A percentile compares a stretch with the other conserved stretches of the same genome.
Conservation (phyloP, 2,888 invertebrate genomes). For the Meteorus cinctellus region DNA sequence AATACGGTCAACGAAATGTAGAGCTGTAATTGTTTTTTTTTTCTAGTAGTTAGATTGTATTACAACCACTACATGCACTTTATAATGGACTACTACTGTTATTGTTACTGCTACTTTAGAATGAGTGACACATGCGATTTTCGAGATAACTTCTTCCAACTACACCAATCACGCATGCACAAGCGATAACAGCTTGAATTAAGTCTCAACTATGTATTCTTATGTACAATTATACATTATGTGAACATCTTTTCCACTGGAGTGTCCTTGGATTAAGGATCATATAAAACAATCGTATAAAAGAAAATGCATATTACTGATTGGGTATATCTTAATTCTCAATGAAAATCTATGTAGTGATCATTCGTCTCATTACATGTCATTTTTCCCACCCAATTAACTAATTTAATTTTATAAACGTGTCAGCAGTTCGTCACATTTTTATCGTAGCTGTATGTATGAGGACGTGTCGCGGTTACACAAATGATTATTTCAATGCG, state of each 20-base stretch:
- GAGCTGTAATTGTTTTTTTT: no score
- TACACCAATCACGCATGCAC: not conserved
- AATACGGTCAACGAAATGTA: no score
- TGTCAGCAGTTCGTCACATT: not conserved
- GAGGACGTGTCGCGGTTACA: slow-evolving; percentile 8
- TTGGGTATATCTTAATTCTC: no score
- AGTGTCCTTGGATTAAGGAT: not conserved
- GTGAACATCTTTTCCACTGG: not conserved
- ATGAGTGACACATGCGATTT: not conserved
- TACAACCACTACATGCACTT: no score
- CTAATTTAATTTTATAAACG: not conserved
- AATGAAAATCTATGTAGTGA: not conserved
- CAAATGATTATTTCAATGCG: not conserved
- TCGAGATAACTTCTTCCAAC: not conserved
- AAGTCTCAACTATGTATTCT: slow-evolving; percentile 16
- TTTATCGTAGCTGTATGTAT: not conserved
- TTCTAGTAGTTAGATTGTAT: no score
- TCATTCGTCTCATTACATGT: not conserved
- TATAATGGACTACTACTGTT: no score
- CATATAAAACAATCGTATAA: not conserved
- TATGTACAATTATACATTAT: not conserved
- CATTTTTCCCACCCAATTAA: no score
- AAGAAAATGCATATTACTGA: not conserved
- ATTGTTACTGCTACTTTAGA: no score
- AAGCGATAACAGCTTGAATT: slow-evolving; percentile 28